Evolutionary conservation across 2,888 invertebrate genomes (phyloP).

Genomic region (Gryllus longicercus): DNA sequence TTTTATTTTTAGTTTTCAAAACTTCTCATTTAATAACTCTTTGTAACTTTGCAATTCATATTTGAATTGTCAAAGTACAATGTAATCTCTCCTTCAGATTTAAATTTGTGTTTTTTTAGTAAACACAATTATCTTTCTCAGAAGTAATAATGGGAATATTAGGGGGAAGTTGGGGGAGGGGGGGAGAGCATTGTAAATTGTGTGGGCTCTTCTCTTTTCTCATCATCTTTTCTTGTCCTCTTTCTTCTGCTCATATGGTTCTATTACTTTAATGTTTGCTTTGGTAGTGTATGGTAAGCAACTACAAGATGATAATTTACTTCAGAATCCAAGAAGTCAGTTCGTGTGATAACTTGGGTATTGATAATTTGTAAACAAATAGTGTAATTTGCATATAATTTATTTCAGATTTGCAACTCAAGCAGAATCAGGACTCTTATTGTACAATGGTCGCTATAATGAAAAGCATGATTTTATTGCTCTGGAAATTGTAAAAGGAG

Average conservation of each 20-base stretch:
- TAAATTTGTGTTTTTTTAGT: too few species aligned
- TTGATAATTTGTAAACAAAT: not conserved
- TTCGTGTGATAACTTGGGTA: not conserved
- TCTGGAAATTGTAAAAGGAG: conserved; percentile 72
- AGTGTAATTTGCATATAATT: conserved; percentile 30
- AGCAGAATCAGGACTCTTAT: conserved; percentile 72
- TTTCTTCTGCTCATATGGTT: not conserved
- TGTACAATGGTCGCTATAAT: conserved; percentile 95
- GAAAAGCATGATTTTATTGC: conserved; percentile 92
- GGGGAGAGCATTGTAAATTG: too few species aligned
- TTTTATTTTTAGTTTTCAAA: too few species aligned
- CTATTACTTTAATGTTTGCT: not conserved
- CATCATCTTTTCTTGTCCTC: too few species aligned
- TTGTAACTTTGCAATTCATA: too few species aligned
- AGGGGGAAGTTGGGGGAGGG: too few species aligned
- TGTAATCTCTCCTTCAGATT: too few species aligned
- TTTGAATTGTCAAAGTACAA: too few species aligned
- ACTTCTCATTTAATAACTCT: too few species aligned
- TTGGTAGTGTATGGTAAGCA: not conserved
- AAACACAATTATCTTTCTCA: too few species aligned
- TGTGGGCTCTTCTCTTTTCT: too few species aligned
- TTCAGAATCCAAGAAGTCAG: not conserved
- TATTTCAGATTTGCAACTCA: conserved; percentile 79
- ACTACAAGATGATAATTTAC: not conserved
- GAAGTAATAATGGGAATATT: too few species aligned